A percentile compares a stretch with the other conserved stretches of the same genome.
Evolutionary conservation across 2,888 invertebrate genomes (phyloP).

Genomic region (Callyntrura sp.): DNA sequence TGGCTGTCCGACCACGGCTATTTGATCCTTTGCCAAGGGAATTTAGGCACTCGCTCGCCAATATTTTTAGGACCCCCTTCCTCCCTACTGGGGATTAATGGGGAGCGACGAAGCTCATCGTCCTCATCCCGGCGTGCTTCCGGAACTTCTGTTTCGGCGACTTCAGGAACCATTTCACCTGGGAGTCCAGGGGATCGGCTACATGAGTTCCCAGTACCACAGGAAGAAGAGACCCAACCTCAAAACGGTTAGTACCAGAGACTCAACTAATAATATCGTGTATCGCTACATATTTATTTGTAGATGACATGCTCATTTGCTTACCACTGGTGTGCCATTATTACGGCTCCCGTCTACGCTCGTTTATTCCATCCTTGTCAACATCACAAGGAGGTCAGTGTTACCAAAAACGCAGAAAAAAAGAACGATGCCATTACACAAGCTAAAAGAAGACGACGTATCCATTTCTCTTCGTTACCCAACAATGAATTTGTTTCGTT

Average conservation of each 20-base stretch:
- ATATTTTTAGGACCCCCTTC: slow-evolving; percentile 80
- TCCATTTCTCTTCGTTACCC: neutral
- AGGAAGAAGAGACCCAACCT: slow-evolving; percentile 72
- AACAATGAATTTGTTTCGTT: neutral
- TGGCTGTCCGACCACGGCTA: slow-evolving; percentile 86
- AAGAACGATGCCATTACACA: too few relatives aligned
- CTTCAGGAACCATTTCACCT: slow-evolving; percentile 81
- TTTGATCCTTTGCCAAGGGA: slow-evolving; percentile 85
- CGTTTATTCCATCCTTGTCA: neutral
- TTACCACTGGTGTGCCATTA: too few relatives aligned
- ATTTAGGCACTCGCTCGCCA: slow-evolving; percentile 82
- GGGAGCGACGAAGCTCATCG: slow-evolving; percentile 71
- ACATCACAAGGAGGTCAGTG: neutral
- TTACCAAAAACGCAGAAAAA: too few relatives aligned
- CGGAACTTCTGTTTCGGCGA: slow-evolving; percentile 81
- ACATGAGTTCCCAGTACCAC: slow-evolving; percentile 76
- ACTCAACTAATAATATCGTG: neutral
- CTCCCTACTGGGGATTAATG: slow-evolving; percentile 65
- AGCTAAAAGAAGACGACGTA: too few relatives aligned
- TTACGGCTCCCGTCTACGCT: neutral
- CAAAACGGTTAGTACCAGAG: slow-evolving; percentile 68
- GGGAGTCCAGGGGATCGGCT: slow-evolving; percentile 79
- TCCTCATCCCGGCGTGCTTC: slow-evolving; percentile 81
- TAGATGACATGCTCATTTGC: too few relatives aligned
- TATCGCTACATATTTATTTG: too few relatives aligned